These are phyloP conservation scores for Melolontha melolontha DNA, from an alignment of 2,888 invertebrate genomes.

Conservation along the genomic window DNA sequence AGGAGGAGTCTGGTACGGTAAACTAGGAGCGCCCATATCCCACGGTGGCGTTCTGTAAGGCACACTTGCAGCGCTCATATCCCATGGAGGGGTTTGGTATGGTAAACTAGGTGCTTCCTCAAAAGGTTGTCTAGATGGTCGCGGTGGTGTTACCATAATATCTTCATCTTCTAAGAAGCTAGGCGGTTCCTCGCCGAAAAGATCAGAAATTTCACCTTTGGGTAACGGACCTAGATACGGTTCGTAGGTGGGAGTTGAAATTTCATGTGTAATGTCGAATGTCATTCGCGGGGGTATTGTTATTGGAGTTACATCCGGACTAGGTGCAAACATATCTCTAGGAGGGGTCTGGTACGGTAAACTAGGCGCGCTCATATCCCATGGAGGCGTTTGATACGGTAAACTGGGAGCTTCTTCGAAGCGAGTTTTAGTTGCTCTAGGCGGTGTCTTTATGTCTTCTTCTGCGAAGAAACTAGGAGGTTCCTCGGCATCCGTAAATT, in stretches of 20 bases:
- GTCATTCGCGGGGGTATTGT: not conserved
- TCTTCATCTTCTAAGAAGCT: slow-evolving; percentile 26
- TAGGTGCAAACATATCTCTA: not conserved
- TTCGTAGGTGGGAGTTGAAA: not conserved
- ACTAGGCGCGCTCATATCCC: not conserved
- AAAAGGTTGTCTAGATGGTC: not conserved
- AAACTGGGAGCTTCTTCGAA: not conserved
- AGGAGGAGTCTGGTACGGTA: too few species aligned
- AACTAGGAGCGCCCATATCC: not conserved
- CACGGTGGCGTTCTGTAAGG: slow-evolving; percentile 42
- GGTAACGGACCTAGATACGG: slow-evolving; percentile 1
- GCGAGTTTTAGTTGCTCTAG: too few species aligned
- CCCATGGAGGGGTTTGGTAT: slow-evolving; percentile 38
- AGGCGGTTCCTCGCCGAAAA: slow-evolving; percentile 30
- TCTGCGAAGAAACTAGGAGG: too few species aligned
- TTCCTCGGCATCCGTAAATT: too few species aligned
- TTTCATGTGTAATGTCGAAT: not conserved
- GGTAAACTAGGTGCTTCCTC: slow-evolving; percentile 42
- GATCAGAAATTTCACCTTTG: slow-evolving; percentile 19
- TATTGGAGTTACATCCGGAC: not conserved
- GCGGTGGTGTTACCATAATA: slow-evolving; percentile 18
- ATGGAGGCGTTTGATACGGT: slow-evolving; percentile 5
- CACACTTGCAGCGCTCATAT: slow-evolving; percentile 30
- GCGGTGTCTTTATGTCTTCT: too few species aligned
- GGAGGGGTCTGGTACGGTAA: not conserved